Evolutionary conservation across 2,797 vertebrate species (phyloP).

Genomic region (Danio albolineatus): DNA sequence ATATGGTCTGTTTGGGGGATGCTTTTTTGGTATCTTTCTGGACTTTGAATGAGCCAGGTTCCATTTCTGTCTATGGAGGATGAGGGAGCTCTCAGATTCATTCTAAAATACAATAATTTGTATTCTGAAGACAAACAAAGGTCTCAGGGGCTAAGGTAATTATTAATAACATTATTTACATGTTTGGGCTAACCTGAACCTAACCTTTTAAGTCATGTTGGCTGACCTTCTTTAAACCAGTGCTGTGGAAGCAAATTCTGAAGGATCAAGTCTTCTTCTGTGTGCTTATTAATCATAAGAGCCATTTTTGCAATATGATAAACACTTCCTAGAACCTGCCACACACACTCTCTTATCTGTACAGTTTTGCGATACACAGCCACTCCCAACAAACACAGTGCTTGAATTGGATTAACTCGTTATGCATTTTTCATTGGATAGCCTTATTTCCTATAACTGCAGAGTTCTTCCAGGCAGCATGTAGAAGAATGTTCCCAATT

Average conservation of each 20-base stretch:
- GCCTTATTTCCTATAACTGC: constrained; percentile 12
- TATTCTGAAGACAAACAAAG: too few relatives aligned
- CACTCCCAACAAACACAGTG: background rate
- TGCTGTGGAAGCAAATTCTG: constrained; percentile 43
- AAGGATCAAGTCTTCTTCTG: constrained; percentile 50
- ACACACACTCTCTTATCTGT: background rate
- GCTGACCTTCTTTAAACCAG: background rate
- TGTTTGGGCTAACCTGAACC: too few relatives aligned
- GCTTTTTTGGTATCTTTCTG: too few relatives aligned
- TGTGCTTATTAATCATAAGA: constrained; percentile 43
- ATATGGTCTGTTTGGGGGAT: too few relatives aligned
- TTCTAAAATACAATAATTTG: too few relatives aligned
- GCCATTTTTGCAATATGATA: constrained; percentile 39
- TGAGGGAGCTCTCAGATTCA: too few relatives aligned
- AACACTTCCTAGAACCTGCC: constrained; percentile 48
- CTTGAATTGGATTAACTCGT: constrained; percentile 2
- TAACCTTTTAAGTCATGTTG: background rate
- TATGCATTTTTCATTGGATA: background rate
- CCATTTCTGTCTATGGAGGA: too few relatives aligned
- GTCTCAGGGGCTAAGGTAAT: too few relatives aligned
- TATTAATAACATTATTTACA: too few relatives aligned
- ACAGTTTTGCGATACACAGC: background rate
- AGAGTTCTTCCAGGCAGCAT: background rate
- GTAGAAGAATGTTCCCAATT: background rate
- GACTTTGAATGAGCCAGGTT: too few relatives aligned